Base-by-base conservation (phyloP, 2,797 vertebrate genomes). In the Poeciliopsis gracilis region DNA sequence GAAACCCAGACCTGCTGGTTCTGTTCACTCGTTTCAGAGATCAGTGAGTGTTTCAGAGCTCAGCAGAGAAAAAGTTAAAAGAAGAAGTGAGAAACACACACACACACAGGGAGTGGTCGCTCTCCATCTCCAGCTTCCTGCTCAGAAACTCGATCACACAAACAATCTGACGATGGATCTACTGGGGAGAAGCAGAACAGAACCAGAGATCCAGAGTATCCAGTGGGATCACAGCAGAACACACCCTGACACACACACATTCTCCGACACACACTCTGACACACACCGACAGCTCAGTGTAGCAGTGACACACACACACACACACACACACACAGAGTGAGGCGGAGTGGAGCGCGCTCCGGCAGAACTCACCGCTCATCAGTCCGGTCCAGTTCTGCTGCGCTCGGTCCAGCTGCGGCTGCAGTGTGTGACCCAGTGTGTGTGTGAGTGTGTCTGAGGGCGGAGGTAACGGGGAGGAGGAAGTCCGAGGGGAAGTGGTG, bases 401-500 rank as follows among this genome's bases (percentile, higher is more conserved):
- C 70, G 53, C 78, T 77, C 43, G 2, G 82, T 83, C 78, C 87
- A 33, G 81, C 81, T 87, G 43, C 11, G 10, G 63, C 15, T 41
- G 36, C 10, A 38, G 75, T 51, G 77, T 55, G 53, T 55, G 75
- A 10, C 7, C 23, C 7, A 9, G 51, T 25, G 51, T 53, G 51
- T 53, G 51, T 53, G 23, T 4, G 20, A 3, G 51, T 25, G 20
- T 53, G 51, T 53, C 47, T 25, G 53, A 25, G 84, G 89, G 90
- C 36, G 87, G 85, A 63, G 87, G 78, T 80, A 69, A 73, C 18
- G 77, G 73, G 8, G 80, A 91, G 84, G 89, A 91, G 85, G 90
- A 92, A 90, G 90, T 89, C 78, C 46, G 13, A 86, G 61, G 77
- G 89, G 87, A 89, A 89, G 91, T 75, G 82, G 73, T 13, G 72